phyloP scores from a whole-genome alignment of 2,888 invertebrate species.

The Pammene fasciana region DNA sequence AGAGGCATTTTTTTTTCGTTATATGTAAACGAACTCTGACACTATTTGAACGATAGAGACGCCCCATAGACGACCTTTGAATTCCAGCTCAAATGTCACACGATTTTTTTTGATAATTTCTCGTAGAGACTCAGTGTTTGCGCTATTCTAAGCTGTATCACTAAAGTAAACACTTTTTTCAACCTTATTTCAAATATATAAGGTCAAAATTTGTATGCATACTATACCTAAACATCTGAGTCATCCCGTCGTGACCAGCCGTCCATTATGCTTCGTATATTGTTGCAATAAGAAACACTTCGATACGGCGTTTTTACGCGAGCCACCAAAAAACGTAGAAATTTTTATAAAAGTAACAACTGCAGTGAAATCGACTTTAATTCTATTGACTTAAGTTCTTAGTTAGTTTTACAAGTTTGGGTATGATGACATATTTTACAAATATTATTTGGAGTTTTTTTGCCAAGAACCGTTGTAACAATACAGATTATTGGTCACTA shows the following conservation, averaged over 20 bases:
- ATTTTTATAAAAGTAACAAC: not conserved
- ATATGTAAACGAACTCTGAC: too few relatives aligned
- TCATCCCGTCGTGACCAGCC: constrained; percentile 35
- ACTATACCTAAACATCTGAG: constrained; percentile 7
- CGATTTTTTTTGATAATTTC: too few relatives aligned
- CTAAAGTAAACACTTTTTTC: not conserved
- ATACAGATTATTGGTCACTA: not conserved
- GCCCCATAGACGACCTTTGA: not conserved
- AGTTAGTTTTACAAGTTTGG: not conserved
- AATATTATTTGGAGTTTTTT: constrained; percentile 33
- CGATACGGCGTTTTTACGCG: constrained; percentile 38
- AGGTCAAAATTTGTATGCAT: not conserved
- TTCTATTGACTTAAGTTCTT: not conserved
- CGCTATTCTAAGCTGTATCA: constrained; percentile 19
- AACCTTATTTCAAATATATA: not conserved
- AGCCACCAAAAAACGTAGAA: constrained; percentile 26
- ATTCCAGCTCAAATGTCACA: too few relatives aligned
- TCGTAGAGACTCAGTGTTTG: not conserved
- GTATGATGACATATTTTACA: constrained; percentile 30
- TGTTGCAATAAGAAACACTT: constrained; percentile 38
- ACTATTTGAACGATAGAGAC: too few relatives aligned
- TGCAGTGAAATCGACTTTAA: not conserved
- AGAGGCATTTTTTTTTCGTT: too few relatives aligned
- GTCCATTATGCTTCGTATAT: constrained; percentile 31
- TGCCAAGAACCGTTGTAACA: constrained; percentile 2